These are phyloP conservation scores for Hydraecia micacea DNA, from an alignment of 2,888 invertebrate genomes.

Conservation along the genomic window DNA sequence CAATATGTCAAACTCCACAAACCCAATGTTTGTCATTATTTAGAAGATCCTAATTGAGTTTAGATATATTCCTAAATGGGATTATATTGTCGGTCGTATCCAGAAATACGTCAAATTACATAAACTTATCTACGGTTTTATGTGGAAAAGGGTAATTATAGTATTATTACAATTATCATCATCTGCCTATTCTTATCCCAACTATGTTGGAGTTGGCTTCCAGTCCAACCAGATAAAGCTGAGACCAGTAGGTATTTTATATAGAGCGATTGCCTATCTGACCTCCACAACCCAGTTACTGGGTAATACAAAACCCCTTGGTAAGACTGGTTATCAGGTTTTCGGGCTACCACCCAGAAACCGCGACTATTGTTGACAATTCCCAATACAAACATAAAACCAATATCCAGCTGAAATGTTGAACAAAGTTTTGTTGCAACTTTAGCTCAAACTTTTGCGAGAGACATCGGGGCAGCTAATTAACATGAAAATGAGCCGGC, in stretches of 20 bases:
- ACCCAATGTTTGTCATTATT: constrained; percentile 34
- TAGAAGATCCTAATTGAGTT: constrained; percentile 40
- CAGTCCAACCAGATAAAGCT: not conserved
- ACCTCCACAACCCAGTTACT: not conserved
- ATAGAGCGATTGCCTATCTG: not conserved
- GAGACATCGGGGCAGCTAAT: constrained; percentile 46
- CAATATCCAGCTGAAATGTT: constrained; percentile 35
- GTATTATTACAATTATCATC: constrained; percentile 7
- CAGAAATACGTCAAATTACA: constrained; percentile 3
- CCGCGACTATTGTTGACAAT: not conserved
- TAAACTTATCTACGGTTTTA: constrained; percentile 6
- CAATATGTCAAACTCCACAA: constrained; percentile 11
- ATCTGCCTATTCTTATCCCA: not conserved
- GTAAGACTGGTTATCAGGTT: not conserved
- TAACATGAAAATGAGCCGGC: constrained; percentile 59
- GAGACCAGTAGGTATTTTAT: no score
- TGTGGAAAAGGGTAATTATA: not conserved
- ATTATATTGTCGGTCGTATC: constrained; percentile 22
- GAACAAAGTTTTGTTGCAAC: constrained; percentile 39
- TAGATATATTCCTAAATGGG: constrained; percentile 21
- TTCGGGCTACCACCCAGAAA: not conserved
- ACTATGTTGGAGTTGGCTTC: not conserved
- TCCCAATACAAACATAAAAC: constrained; percentile 30
- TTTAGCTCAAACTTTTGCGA: constrained; percentile 42
- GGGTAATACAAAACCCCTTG: not conserved